Base-by-base conservation (phyloP, 2,113 vertebrate genomes). In the Thymallus thymallus region DNA sequence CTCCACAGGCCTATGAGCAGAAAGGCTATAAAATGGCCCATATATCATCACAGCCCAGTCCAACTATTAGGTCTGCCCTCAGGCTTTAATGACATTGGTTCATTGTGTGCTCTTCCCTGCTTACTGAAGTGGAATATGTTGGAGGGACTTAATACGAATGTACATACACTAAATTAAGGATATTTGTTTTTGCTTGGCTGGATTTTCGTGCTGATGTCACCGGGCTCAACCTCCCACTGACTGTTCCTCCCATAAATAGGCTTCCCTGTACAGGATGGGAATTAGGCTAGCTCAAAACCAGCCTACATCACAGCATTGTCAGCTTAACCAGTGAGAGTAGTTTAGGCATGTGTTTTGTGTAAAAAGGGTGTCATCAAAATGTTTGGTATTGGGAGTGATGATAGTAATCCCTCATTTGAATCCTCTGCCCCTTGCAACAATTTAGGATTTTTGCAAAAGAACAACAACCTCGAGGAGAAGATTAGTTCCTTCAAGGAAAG, bases 391-490 rank as follows among this genome's bases (percentile, higher is more conserved):
- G 90, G 48, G 48, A 18, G 16, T 51, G 48, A 51, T 51, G 48
- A 51, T 51, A 18, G 82, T 70, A 86, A 85, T 69, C 79, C 55
- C 46, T n/a, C 82, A n/a, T 85, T 82, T 85, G 76, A 73, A 60
- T 91, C 91, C 64, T 88, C 86, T 84, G 82, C 90, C 71, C 87
- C 93, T 85, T 94, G 82, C 86, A 80, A 92, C 46, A 82, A 88
- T 79, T 63, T 89, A 99, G 98, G 98, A 32, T 97, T 99, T 82
- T 84, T 99, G 89, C 98, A 99, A 86, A 96, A 97, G 89, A 97
- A 97, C 90, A 97, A 99, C 90, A 99, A 94, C 78, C 82, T 98
- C 84, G 98, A 99, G 84, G 97, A 99, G 80, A 96, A 94, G 81
- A 87, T 94, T 84, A 91, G 94, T 1, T 94, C 95, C 48, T 88